Evolutionary conservation across 1,140 invertebrate genomes (phyloP), one percentile per base, ranked within the genome.

Genomic region (Drosophila baimaii): DNA sequence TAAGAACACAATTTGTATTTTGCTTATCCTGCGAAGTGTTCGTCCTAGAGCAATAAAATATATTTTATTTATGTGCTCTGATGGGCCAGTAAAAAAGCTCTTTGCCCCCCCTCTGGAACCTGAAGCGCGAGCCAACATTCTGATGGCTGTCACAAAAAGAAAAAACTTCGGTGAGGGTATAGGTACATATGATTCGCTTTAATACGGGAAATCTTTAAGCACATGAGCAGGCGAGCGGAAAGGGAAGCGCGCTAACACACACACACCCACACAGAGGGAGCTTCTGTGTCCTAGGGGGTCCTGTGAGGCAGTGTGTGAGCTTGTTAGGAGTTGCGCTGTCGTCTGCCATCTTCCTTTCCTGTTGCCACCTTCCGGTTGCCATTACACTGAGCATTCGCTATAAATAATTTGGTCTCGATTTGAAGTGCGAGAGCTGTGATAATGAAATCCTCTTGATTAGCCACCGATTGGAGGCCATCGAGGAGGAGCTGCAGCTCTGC

Each of bases 391-490:
- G 80, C 83, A 78, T 65, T 47, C 55, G 66, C 47, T 68, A 82
- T 82, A 81, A 77, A 82, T 73, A 80, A 84, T 78, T 77, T 56
- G 76, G 68, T 52, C 69, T 59, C 62, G 82, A 82, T 82, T 76
- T 82, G 63, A 79, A 74, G 71, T 79, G 77, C 64, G 63, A 56
- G 65, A 69, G 65, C 62, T 23, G 73, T 64, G 79, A 62, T 73
- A 71, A 79, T 76, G 68, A 74, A 79, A 88, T 88, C 77, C 71
- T 72, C 86, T 88, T 89, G 84, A 88, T 88, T 88, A 77, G 71
- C 62, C 71, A 39, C 55, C 52, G 23, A 71, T 57, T 47, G 27
- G 57, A 39, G 33, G 57, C 39, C 29, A 52, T 46, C 47, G 54
- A 21, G 51, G 25, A 46, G 33, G 41, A 61, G 54, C 49, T 78